These are phyloP conservation scores for Tetranychus truncatus DNA, from an alignment of 2,888 invertebrate genomes.

Conservation along the genomic window DNA sequence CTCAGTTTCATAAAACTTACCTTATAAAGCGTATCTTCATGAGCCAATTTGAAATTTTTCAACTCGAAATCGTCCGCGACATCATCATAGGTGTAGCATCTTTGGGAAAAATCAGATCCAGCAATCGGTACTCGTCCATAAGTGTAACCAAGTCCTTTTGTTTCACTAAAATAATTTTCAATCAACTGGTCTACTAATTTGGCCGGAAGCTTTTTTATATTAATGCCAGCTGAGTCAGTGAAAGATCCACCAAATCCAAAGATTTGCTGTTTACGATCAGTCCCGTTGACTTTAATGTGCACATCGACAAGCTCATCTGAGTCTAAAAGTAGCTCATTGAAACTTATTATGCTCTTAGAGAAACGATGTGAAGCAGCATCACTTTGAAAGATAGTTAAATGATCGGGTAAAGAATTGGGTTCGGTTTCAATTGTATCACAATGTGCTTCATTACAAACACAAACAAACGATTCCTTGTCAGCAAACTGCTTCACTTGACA, in stretches of 20 bases:
- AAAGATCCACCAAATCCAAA: slow-evolving; percentile 31
- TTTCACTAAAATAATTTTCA: slow-evolving; percentile 34
- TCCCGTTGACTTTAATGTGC: background rate
- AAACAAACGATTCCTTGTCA: background rate
- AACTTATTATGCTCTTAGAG: background rate
- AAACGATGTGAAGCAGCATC: background rate
- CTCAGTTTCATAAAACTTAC: background rate
- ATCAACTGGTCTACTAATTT: slow-evolving; percentile 39
- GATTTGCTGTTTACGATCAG: background rate
- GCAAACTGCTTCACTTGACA: background rate
- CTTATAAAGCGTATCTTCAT: slow-evolving; percentile 19
- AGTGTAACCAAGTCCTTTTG: slow-evolving; percentile 46
- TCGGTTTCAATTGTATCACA: background rate
- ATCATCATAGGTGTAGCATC: slow-evolving; percentile 58
- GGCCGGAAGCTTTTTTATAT: slow-evolving; percentile 45
- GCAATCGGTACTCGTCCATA: slow-evolving; percentile 63
- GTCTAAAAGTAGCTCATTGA: background rate
- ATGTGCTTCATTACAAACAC: background rate
- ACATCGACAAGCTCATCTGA: background rate
- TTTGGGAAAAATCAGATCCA: slow-evolving; percentile 66
- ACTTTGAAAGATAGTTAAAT: background rate
- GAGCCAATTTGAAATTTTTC: slow-evolving; percentile 15
- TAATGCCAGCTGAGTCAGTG: slow-evolving; percentile 50
- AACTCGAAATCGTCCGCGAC: slow-evolving; percentile 34
- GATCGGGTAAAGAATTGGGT: background rate